Base-by-base conservation (phyloP, 2,797 vertebrate species). In the Parauchenoglanis ngamensis region DNA sequence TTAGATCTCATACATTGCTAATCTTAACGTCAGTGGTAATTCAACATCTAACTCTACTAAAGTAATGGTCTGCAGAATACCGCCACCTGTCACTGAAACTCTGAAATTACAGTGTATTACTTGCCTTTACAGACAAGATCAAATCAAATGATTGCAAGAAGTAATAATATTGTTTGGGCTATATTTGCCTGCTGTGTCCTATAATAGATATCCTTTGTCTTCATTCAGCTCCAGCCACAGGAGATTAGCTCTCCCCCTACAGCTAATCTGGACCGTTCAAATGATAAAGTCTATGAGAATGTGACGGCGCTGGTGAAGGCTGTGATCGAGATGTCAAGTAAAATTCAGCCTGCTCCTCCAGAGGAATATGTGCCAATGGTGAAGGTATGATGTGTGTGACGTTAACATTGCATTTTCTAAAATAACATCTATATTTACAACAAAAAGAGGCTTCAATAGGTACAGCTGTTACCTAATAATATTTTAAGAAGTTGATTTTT, bases 291-390 rank as follows among this genome's bases (percentile, higher is more conserved):
- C 84, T 99, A 99, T 5, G 98, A 99, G 94, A 99, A 99, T 0
- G 98, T 99, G 87, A 99, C 98, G 0, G 98, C 98, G 65, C 91
- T 99, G 94, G 98, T 99, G 88, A 99, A 99, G 90, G 98, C 98
- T 0, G 98, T 99, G 91, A 99, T 99, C 25, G 98, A 99, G 91
- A 99, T 99, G 98, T 99, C 98, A 54, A 99, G 98, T 90, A 99
- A 97, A 91, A 99, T 99, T 89, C 98, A 99, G 91, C 98, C 98
- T 0, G 98, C 98, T 1, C 97, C 98, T 0, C 98, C 98, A 0
- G 98, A 99, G 93, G 98, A 99, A 88, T 99, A 99, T 0, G 97
- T 99, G 25, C 98, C 98, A 40, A 99, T 99, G 98, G 98, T 99
- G 75, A 99, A 99, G 98, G 98, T 99, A 94, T 31, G 77, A 72